Base-by-base conservation (phyloP, 2,113 vertebrate genomes). In the Urocolius indicus region DNA sequence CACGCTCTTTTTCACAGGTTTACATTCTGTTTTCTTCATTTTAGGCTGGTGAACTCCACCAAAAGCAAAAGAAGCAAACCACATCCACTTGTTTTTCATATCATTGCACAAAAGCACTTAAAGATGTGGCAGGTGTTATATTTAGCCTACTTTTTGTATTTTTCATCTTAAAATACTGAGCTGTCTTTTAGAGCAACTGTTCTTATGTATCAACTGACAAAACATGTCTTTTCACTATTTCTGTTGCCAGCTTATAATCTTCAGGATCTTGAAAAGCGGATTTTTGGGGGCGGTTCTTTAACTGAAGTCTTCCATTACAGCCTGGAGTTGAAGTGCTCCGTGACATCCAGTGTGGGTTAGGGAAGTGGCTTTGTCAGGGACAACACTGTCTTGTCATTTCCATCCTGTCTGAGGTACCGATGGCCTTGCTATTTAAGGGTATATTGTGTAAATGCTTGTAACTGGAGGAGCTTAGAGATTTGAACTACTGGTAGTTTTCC, bases 41-140 rank as follows among this genome's bases (percentile, higher is more conserved):
- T 76, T 77, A 93, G 73, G 55, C 61, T 67, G 68, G 66, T 94
- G 59, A 58, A 61, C 91, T 74, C 76, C 55, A 79, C 77, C 89
- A 80, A 87, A 91, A 80, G 87, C 51, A 58, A 30, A 90, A 87
- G 38, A 76, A 85, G 49, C 61, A 94, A 95, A 96, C 93, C 91
- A 96, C 84, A 96, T 94, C 88, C 66, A 92, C 95, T 93, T 97
- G 94, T 91, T 94, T 97, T 95, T 95, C 66, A 0, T 96, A 89
- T 48, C 24, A 0, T 69, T 69, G 69, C 66, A 79, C 80, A 93
- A 82, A 94, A 91, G 85, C 85, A 45, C 75, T 76, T 62, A 57
- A 79, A 94, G 87, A 90, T 32, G 51, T 74, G 74, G 20, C 3
- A 1, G 79, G 43, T 66, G 41, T 94, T 82, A n/a, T n/a, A 65